Evolutionary conservation across 2,888 invertebrate species (phyloP).

Genomic region (Pachymerium ferrugineum): DNA sequence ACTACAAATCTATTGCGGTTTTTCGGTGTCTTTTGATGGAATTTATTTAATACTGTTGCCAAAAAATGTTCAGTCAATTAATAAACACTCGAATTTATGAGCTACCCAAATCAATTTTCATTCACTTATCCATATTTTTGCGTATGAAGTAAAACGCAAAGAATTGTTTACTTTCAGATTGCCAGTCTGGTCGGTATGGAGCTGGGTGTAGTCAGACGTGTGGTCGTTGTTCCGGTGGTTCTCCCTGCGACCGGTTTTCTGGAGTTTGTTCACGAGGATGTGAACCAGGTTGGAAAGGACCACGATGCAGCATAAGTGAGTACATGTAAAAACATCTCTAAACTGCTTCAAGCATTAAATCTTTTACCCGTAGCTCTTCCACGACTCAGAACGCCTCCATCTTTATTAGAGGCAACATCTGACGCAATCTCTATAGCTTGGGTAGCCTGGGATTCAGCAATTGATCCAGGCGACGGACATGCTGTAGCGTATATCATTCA

Average conservation of each 20-base stretch:
- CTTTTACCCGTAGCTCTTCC: not conserved
- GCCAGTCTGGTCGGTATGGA: slow-evolving; percentile 37
- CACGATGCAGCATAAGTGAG: slow-evolving; percentile 29
- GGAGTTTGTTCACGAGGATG: slow-evolving; percentile 37
- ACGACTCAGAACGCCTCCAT: not conserved
- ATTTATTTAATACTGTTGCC: too few species aligned
- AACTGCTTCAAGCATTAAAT: not conserved
- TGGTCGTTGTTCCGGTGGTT: slow-evolving; percentile 36
- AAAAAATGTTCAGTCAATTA: too few species aligned
- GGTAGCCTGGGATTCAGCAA: slow-evolving; percentile 28
- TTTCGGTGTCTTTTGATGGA: too few species aligned
- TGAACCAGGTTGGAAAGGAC: slow-evolving; percentile 37
- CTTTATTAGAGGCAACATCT: slow-evolving; percentile 25
- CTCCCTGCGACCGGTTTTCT: slow-evolving; percentile 37
- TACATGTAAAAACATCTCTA: not conserved
- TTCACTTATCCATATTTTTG: too few species aligned
- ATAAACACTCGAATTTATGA: too few species aligned
- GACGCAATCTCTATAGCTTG: not conserved
- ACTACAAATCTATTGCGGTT: too few species aligned
- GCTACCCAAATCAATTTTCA: too few species aligned
- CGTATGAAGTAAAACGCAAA: too few species aligned
- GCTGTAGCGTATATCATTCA: slow-evolving; percentile 28
- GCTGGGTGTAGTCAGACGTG: slow-evolving; percentile 38
- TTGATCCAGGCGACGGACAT: slow-evolving; percentile 30
- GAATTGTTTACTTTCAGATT: slow-evolving; percentile 35